phyloP scores from a whole-genome alignment of 2,797 vertebrate genomes.

The Enteromius fasciolatus region DNA sequence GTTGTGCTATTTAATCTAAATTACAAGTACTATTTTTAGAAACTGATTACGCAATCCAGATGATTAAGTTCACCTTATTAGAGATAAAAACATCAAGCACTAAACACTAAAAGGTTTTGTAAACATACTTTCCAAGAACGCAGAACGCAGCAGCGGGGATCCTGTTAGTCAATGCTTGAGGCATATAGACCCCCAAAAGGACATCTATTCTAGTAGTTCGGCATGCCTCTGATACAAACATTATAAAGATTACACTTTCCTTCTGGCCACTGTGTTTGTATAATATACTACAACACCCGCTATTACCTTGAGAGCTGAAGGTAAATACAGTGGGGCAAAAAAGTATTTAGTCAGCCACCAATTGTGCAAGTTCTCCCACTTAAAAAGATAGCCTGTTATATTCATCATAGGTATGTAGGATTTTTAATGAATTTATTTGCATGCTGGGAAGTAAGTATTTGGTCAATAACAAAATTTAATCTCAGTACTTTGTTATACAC shows the following conservation, averaged over 20 bases:
- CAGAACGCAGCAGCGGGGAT: neutral
- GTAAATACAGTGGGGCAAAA: neutral
- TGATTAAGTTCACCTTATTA: neutral
- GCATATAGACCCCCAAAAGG: neutral
- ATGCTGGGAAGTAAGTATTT: too few relatives aligned
- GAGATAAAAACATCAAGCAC: neutral
- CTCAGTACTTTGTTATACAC: too few relatives aligned
- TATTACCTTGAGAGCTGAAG: neutral
- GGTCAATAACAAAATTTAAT: too few relatives aligned
- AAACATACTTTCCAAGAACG: neutral
- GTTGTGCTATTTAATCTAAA: too few relatives aligned
- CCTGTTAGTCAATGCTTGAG: conserved; percentile 27
- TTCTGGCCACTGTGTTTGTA: neutral
- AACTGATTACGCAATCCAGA: too few relatives aligned
- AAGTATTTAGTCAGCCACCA: neutral
- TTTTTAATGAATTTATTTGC: too few relatives aligned
- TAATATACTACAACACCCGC: neutral
- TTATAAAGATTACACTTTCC: conserved; percentile 16
- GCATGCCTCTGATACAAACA: neutral
- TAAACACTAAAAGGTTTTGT: neutral
- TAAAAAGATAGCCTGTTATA: too few relatives aligned
- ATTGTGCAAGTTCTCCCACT: too few relatives aligned
- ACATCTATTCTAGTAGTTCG: conserved; percentile 23
- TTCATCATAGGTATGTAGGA: too few relatives aligned
- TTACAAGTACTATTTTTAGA: neutral